phyloP scores from a whole-genome alignment of 1,140 invertebrate genomes.

The Tigriopus japonicus region DNA sequence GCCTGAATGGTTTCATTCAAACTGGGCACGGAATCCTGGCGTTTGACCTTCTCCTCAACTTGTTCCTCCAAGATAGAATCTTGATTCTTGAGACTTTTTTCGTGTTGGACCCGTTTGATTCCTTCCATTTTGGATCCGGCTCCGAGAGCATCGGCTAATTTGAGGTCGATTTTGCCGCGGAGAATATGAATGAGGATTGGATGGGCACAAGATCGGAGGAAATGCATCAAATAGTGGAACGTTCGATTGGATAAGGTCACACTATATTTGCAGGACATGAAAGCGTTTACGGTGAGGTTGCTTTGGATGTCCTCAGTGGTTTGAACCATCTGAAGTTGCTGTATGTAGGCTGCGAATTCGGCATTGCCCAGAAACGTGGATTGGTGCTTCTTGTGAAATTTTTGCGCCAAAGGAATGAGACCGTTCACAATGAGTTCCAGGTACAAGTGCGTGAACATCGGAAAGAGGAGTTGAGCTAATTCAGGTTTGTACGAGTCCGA shows the following conservation, averaged over 20 bases:
- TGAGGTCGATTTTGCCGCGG: background rate
- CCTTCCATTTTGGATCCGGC: background rate
- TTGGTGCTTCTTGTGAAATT: background rate
- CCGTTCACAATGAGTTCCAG: background rate
- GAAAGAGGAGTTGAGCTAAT: background rate
- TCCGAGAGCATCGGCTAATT: background rate
- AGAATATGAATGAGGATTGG: background rate
- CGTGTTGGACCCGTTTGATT: background rate
- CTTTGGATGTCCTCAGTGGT: background rate
- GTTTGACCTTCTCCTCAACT: background rate
- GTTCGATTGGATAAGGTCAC: background rate
- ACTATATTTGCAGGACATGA: background rate
- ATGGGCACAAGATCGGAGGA: background rate
- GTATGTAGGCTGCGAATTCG: background rate
- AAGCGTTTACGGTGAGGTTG: background rate
- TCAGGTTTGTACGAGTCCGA: background rate
- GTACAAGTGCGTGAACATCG: slow-evolving; percentile 7
- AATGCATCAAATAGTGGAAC: background rate
- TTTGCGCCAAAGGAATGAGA: background rate
- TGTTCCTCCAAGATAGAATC: too few species aligned
- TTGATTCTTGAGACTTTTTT: background rate
- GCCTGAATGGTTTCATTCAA: background rate
- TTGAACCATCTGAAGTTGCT: background rate
- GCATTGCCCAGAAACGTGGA: background rate
- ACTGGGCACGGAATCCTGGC: background rate